phyloP scores from a whole-genome alignment of 2,113 vertebrate species.

The Haemorhous mexicanus region DNA sequence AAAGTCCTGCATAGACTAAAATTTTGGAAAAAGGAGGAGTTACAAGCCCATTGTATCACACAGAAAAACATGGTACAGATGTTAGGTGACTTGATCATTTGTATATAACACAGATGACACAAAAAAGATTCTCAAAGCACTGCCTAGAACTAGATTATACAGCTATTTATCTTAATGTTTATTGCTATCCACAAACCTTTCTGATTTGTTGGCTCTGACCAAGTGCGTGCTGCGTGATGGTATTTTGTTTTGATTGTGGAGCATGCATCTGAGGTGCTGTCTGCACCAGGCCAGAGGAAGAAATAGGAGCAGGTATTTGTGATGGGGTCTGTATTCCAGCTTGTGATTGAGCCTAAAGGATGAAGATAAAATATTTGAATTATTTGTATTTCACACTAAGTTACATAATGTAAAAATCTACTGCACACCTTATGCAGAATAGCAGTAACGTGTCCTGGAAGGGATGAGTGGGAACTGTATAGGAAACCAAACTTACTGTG shows the following conservation, averaged over 20 bases:
- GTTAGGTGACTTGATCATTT: neutral
- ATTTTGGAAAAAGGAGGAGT: neutral
- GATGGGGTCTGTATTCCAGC: constrained; percentile 68
- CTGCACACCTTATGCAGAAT: neutral
- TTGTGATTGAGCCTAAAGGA: constrained; percentile 70
- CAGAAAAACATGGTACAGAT: neutral
- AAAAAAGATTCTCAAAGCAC: neutral
- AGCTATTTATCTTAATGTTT: neutral
- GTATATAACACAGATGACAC: neutral
- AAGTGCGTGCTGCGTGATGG: constrained; percentile 71
- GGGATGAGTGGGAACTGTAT: neutral
- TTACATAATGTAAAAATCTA: neutral
- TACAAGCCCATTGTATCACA: neutral
- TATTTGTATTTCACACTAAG: constrained; percentile 6
- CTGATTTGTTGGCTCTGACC: constrained; percentile 73
- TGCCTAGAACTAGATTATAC: neutral
- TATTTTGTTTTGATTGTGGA: constrained; percentile 73
- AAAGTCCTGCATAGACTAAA: neutral
- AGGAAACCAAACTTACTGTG: neutral
- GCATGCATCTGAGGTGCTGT: constrained; percentile 73
- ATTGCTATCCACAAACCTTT: constrained; percentile 76
- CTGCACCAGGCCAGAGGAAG: constrained; percentile 74
- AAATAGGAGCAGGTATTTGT: constrained; percentile 67
- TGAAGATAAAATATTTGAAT: constrained; percentile 44
- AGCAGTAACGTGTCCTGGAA: neutral